phyloP scores from a whole-genome alignment of 2,888 invertebrate genomes.

The Agrilus mali region DNA sequence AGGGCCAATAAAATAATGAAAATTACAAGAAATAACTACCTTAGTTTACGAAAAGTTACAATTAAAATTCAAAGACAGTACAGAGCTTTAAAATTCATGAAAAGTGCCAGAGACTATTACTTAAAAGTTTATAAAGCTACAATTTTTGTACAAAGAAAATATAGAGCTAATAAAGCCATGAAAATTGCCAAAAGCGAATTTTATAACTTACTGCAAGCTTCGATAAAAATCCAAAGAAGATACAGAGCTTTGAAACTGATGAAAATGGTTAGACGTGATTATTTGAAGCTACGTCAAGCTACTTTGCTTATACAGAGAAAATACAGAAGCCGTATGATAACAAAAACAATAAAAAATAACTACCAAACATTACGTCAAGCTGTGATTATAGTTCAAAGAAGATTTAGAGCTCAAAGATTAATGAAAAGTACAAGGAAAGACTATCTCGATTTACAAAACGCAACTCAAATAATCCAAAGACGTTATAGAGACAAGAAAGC shows the following conservation, averaged over 20 bases:
- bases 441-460: slow-evolving; percentile 4
- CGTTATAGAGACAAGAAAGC: slow-evolving; percentile 28
- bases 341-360: no score
- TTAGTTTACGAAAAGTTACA: slow-evolving; percentile 24
- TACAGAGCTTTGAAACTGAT: slow-evolving; percentile 17
- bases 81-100: slow-evolving; percentile 11
- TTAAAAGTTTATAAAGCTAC: slow-evolving; percentile 12
- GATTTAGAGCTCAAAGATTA: slow-evolving; percentile 31
- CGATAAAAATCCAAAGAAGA: slow-evolving; percentile 21
- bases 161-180: slow-evolving; percentile 25
- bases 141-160: slow-evolving; percentile 20
- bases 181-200: slow-evolving; percentile 16
- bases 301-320: slow-evolving; percentile 20
- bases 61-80: slow-evolving; percentile 8
- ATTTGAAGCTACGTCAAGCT: slow-evolving; percentile 20
- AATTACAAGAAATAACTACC: slow-evolving; percentile 20
- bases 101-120: slow-evolving; percentile 3
- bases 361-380: slow-evolving; percentile 11
- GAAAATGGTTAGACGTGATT: slow-evolving; percentile 3
- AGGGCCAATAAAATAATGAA: slow-evolving; percentile 18
- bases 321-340: slow-evolving; percentile 12
- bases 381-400: slow-evolving; percentile 32
- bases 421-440: slow-evolving; percentile 30
- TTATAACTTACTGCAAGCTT: slow-evolving; percentile 16
- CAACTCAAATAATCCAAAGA: slow-evolving; percentile 17